These are phyloP conservation scores for Pseudochromis fuscus DNA, from an alignment of 2,797 vertebrate genomes.

Conservation along the genomic window DNA sequence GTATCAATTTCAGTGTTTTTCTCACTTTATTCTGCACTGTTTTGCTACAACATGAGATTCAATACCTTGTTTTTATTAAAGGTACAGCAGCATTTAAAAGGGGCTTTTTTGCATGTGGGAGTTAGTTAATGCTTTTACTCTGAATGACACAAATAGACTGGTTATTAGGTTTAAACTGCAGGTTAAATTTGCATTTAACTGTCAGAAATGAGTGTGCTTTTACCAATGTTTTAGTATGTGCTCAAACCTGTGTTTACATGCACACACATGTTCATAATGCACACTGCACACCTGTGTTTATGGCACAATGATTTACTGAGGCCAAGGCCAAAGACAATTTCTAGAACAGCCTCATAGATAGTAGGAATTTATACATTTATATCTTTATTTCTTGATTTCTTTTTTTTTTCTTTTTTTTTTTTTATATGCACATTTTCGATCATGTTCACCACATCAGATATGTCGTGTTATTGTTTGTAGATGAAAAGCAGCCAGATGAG, in stretches of 20 bases:
- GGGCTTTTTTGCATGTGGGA: neutral
- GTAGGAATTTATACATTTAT: neutral
- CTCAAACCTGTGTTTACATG: neutral
- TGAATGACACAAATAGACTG: neutral
- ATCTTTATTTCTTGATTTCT: neutral
- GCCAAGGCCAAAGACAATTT: neutral
- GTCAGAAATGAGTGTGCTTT: neutral
- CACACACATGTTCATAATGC: too few relatives aligned
- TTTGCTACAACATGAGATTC: neutral
- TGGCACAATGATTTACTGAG: neutral
- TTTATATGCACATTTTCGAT: neutral
- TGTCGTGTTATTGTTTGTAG: slow-evolving; percentile 44
- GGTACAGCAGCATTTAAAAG: neutral
- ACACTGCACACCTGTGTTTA: neutral
- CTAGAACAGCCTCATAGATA: neutral
- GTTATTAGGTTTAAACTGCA: neutral
- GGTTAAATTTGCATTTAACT: neutral
- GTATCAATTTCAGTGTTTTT: neutral
- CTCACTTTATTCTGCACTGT: neutral
- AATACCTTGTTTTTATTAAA: too few relatives aligned
- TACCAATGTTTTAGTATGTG: too few relatives aligned
- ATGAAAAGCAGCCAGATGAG: slow-evolving; percentile 43
- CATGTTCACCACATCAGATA: slow-evolving; percentile 27
- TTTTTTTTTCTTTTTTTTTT: neutral
- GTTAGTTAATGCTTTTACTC: neutral